Conservation (phyloP, 2,113 vertebrate species). For the Silurus glanis region DNA sequence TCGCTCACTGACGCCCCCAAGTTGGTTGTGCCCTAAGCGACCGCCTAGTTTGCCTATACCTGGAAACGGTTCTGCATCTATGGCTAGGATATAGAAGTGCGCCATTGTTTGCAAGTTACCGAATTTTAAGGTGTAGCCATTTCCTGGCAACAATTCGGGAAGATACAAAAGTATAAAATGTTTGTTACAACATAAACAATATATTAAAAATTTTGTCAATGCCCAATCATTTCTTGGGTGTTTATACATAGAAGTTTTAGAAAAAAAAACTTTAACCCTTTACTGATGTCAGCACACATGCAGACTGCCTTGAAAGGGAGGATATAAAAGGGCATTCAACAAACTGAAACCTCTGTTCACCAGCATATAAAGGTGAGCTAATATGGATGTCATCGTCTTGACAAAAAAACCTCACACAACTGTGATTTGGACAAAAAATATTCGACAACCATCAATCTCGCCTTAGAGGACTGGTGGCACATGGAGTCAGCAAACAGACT, state of each 20-base stretch:
- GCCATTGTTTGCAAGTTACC: background rate
- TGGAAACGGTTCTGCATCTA: background rate
- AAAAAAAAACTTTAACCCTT: background rate
- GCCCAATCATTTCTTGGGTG: background rate
- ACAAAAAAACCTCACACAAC: background rate
- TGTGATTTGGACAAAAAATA: background rate
- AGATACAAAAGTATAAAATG: background rate
- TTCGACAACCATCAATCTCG: background rate
- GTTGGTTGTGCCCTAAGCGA: no score
- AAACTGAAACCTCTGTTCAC: background rate
- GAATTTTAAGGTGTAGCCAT: background rate
- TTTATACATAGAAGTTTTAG: background rate
- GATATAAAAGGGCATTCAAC: background rate
- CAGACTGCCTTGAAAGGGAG: background rate
- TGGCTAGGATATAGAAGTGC: background rate
- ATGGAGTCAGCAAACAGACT: background rate
- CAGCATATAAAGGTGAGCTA: background rate
- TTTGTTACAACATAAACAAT: background rate
- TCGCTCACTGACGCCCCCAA: no score
- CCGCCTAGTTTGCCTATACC: no score
- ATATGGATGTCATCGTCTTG: background rate
- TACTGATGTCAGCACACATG: background rate
- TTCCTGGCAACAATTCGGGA: background rate
- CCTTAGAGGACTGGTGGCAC: background rate
- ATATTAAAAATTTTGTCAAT: background rate